These are phyloP conservation scores for Choristoneura fumiferana DNA, from an alignment of 1,140 invertebrate genomes.

Conservation along the genomic window DNA sequence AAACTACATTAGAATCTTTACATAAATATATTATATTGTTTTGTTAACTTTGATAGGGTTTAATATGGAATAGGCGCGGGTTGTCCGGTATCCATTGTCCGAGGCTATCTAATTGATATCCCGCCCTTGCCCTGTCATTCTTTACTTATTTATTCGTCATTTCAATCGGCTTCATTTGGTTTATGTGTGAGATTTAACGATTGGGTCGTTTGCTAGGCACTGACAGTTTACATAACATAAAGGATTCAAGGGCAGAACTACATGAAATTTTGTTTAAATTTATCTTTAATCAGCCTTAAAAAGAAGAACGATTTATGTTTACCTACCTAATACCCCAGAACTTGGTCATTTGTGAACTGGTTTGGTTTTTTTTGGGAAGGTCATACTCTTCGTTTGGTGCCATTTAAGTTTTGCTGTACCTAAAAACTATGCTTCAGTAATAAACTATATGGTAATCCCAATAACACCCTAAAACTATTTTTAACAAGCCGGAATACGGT, in stretches of 20 bases:
- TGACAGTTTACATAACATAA: neutral
- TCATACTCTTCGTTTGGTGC: too few species aligned
- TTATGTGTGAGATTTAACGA: slow-evolving; percentile 4
- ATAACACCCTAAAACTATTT: too few species aligned
- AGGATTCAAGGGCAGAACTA: neutral
- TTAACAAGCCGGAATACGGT: too few species aligned
- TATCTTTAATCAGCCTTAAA: neutral
- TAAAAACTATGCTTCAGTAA: too few species aligned
- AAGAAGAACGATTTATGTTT: too few species aligned
- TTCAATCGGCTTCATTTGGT: neutral
- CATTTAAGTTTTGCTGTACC: too few species aligned
- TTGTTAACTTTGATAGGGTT: neutral
- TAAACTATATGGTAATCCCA: too few species aligned
- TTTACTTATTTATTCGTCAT: neutral
- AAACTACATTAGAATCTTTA: too few species aligned
- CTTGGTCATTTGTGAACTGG: too few species aligned
- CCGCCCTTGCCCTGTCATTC: neutral
- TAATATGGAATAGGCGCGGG: slow-evolving; percentile 10
- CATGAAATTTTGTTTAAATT: neutral
- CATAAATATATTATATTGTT: too few species aligned
- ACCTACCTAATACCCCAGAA: too few species aligned
- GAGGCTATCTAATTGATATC: slow-evolving; percentile 1
- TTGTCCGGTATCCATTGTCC: neutral
- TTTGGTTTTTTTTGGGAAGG: too few species aligned
- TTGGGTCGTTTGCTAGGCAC: neutral